Base-by-base conservation (phyloP, 2,888 invertebrate species). In the Microplitis manilae region DNA sequence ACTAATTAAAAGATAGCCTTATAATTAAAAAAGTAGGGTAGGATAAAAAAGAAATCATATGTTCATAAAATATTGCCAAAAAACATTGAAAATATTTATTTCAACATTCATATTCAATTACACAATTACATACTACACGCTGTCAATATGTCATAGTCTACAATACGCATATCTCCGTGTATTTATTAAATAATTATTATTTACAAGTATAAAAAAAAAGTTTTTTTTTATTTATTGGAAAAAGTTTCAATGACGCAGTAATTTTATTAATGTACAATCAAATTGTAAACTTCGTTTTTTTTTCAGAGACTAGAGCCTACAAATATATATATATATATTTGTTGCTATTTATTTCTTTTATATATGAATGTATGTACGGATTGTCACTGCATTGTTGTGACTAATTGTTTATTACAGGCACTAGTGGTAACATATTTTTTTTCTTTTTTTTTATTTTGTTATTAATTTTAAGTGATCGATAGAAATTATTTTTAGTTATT, bases 11-110 rank as follows among this genome's bases (percentile, higher is more conserved):
- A 30, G 0, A 30, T 20, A 75, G 71, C 13, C 20, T 67, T 41
- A 62, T 60, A 38, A 77, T 50, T 67, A 30, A 64, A 74, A 40
- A 41, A 9, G 67, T 61, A 38, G 50, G 50, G 60, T 73, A 17
- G 15, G 83, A 30, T 83, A 83, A 73, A 84, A 81, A 68, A 73
- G 74, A 67, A 76, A 73, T 61, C 75, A 77, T 70, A 74, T 65
- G 65, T 30, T 78, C 77, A 76, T 64, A 17, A 60, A 72, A 61
- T 81, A 80, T 67, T 75, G 85, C 84, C 83, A 86, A 86, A 50
- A 86, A 86, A 86, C 85, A 86, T 86, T 86, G 85, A 85, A 84
- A 87, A 86, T 84, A 85, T 84, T 85, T 85, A 85, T 86, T 85
- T 84, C 83, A 84, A 82, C 85, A 87, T 84, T 81, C 83, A 85